A percentile compares a stretch with the other conserved stretches of the same genome.
Evolutionary conservation across 2,797 vertebrate genomes (phyloP).

Genomic region (Nyctibius grandis): DNA sequence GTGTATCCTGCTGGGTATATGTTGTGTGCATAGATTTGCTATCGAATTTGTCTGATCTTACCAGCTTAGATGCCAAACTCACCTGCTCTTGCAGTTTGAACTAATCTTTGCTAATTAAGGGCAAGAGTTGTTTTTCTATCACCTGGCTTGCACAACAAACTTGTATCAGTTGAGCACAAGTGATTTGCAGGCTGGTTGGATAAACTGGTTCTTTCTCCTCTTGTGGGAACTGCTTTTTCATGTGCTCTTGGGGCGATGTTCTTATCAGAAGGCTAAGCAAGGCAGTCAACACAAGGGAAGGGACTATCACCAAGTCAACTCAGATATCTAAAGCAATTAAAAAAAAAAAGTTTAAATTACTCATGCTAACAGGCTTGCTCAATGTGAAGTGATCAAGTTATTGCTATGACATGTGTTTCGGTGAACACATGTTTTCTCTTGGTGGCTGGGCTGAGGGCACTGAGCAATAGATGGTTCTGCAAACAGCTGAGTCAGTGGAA

Average conservation of each 20-base stretch:
- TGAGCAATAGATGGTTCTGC: not conserved
- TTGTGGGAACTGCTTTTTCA: not conserved
- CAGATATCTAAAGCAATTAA: not conserved
- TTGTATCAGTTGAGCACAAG: not conserved
- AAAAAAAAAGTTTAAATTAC: not conserved
- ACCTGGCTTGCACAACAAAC: not conserved
- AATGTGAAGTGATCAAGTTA: not conserved
- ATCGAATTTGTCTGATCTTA: slow-evolving; percentile 43
- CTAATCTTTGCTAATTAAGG: slow-evolving; percentile 22
- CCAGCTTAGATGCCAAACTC: slow-evolving; percentile 37
- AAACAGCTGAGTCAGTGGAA: not conserved
- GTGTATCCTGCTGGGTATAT: slow-evolving; percentile 37
- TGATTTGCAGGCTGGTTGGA: not conserved
- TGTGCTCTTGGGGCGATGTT: not conserved
- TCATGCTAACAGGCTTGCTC: not conserved
- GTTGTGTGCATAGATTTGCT: slow-evolving; percentile 51
- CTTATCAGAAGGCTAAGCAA: not conserved
- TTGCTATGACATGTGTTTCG: not conserved
- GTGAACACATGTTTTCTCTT: not conserved
- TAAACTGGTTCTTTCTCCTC: not conserved
- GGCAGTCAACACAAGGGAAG: not conserved
- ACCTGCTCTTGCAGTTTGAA: slow-evolving; percentile 10
- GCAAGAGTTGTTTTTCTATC: not conserved
- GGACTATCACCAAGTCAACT: not conserved
- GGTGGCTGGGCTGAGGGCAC: not conserved